Conservation (phyloP, 1,140 invertebrate species). For the Heliconius eleuchia region DNA sequence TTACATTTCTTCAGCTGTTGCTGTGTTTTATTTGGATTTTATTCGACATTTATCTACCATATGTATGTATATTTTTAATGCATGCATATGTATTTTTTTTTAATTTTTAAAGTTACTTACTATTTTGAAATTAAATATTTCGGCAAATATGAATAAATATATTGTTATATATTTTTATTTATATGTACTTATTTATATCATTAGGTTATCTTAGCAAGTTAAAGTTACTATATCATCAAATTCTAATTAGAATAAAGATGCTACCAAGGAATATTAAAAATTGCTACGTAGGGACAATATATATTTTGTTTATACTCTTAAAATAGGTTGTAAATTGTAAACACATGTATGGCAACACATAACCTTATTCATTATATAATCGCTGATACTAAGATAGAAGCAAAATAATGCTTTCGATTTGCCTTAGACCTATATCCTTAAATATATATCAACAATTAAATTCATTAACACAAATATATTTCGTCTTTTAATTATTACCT, state of each 20-base stretch:
- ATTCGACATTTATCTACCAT: background rate
- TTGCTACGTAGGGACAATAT: background rate
- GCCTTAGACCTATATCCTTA: background rate
- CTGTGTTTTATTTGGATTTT: background rate
- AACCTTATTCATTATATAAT: background rate
- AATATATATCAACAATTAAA: background rate
- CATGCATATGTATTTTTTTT: no score
- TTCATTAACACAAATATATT: background rate
- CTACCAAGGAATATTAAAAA: background rate
- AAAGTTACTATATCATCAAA: no score
- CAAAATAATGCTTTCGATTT: no score
- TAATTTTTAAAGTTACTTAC: no score
- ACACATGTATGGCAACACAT: background rate
- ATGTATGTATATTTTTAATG: no score
- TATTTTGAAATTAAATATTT: no score
- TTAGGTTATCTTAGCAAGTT: no score
- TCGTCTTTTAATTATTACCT: constrained; percentile 3
- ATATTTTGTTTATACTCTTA: background rate
- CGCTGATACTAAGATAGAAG: no score
- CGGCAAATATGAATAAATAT: no score
- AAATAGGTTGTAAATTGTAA: background rate
- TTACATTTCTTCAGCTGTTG: background rate
- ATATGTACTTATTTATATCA: no score
- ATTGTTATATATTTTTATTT: no score
- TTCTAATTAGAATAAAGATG: no score